phyloP scores from a whole-genome alignment of 2,113 vertebrate species.

The Sinosuthora webbiana region DNA sequence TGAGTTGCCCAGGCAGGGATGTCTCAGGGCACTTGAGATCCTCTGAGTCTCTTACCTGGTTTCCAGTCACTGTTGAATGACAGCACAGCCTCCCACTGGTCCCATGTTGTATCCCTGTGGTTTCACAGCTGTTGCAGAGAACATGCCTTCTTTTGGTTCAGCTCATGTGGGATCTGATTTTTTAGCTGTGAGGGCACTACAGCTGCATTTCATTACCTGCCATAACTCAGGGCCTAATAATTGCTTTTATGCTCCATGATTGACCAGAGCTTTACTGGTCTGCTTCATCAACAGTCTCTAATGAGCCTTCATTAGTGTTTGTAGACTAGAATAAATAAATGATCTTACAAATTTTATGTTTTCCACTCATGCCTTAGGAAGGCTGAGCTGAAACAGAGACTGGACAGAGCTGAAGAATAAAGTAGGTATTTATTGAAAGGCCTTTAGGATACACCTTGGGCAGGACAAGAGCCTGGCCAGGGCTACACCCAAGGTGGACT shows the following conservation, averaged over 20 bases:
- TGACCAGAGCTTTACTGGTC: neutral
- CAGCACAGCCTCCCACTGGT: neutral
- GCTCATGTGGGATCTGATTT: neutral
- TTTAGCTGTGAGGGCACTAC: neutral
- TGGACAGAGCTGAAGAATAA: neutral
- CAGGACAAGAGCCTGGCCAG: neutral
- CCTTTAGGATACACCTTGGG: neutral
- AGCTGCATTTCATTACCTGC: neutral
- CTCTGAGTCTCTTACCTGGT: neutral
- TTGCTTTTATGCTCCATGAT: neutral
- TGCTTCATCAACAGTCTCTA: neutral
- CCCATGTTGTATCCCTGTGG: neutral
- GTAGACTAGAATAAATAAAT: neutral
- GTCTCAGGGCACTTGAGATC: neutral
- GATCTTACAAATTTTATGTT: fast-evolving
- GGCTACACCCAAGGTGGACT: neutral
- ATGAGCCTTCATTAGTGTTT: neutral
- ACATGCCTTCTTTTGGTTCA: neutral
- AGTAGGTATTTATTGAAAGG: neutral
- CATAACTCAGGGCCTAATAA: neutral
- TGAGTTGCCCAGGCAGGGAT: neutral
- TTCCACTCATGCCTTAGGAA: neutral
- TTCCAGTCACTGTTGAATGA: neutral
- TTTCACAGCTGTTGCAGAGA: neutral
- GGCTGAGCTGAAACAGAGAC: neutral